Evolutionary conservation across 2,888 invertebrate genomes (phyloP), one percentile per base, ranked within the genome.

Genomic region (Pseudococcus longispinus): DNA sequence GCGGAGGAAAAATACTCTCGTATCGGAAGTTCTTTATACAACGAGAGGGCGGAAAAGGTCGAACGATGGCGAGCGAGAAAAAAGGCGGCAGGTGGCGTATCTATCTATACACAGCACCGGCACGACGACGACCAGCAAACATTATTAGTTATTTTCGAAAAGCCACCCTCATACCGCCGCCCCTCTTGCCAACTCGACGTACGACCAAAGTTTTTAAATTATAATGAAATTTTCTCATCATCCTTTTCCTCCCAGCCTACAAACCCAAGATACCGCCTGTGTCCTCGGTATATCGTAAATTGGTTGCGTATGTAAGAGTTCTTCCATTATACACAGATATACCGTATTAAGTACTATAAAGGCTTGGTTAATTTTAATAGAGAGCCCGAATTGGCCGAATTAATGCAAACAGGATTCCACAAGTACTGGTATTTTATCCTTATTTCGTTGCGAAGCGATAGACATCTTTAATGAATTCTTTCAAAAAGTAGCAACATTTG

Each of bases 91-190:
- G 70, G 70, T 70, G 70, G 70, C 29, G 70, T 70, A 29, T 29
- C 37, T 37, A 37, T 37, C 37, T 37, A 37, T 37, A 37, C 37
- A 37, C 37, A 37, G 37, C 37, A 37, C 9, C 37, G 37, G 37
- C 37, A 37, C 37, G 37, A 29, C 70, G 32, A 70, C 70, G 70
- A 70, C 60, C 60, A n/a, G n/a, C n/a, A 13, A 60, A 23, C 70
- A 29, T 70, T 70, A 70, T 70, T 70, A 70, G 70, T 70, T 70
- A 70, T 70, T 70, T 70, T 70, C 70, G 70, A 70, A 70, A 70
- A 70, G 29, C 70, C 70, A 5, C 70, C 70, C 15, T 29, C 60
- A 60, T 11, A 23, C 60, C 23, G 60, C 60, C 60, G 4, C 8
- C 23, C 60, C 13, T 5, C 37, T 8, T 37, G 0, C 37, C 37